Conservation (phyloP, 2,888 invertebrate species). For the Drepana falcataria region DNA sequence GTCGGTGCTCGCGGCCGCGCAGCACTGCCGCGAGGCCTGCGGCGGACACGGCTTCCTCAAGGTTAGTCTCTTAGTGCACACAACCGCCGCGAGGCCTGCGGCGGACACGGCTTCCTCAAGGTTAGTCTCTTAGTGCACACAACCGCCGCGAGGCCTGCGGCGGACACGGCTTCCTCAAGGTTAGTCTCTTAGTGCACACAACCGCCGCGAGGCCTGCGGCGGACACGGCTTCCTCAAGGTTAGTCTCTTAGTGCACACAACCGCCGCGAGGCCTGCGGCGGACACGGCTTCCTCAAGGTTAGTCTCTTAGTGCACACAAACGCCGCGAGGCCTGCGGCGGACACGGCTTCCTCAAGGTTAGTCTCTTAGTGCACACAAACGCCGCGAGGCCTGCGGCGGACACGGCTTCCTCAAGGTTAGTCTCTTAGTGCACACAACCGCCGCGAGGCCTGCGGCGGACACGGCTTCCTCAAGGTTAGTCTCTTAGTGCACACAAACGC, state of each 20-base stretch:
- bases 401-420: constrained; percentile 79
- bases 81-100: constrained; percentile 83
- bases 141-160: constrained; percentile 93
- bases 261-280: constrained; percentile 92
- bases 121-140: constrained; percentile 12
- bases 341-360: constrained; percentile 79
- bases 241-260: neutral
- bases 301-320: neutral
- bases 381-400: constrained; percentile 92
- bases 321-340: constrained; percentile 93
- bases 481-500: constrained; percentile 36
- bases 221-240: constrained; percentile 83
- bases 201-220: constrained; percentile 92
- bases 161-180: constrained; percentile 83
- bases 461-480: constrained; percentile 75
- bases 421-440: constrained; percentile 34
- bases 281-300: constrained; percentile 82
- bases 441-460: constrained; percentile 92
- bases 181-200: constrained; percentile 6
- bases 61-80: constrained; percentile 13
- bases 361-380: neutral
- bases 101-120: constrained; percentile 84
- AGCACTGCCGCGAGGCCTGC: constrained; percentile 91
- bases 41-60: constrained; percentile 86
- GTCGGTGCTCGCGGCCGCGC: constrained; percentile 86